Conservation (phyloP, 2,888 invertebrate genomes). For the Netelia virgata region DNA sequence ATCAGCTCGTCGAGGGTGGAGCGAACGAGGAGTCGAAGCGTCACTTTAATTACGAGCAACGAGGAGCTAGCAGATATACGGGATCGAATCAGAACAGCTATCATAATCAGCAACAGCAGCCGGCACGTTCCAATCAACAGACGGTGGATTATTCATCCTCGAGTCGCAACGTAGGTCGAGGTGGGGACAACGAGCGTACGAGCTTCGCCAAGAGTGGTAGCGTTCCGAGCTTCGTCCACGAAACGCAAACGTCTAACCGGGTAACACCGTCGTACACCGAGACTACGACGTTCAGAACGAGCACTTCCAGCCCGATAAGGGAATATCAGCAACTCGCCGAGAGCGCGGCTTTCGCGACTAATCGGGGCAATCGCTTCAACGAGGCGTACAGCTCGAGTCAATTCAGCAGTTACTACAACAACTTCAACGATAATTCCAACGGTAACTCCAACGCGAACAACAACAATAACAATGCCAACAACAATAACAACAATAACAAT, state of each 20-base stretch:
- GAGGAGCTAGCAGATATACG: slow-evolving; percentile 69
- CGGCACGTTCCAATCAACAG: slow-evolving; percentile 44
- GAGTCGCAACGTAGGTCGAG: slow-evolving; percentile 43
- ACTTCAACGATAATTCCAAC: slow-evolving; percentile 66
- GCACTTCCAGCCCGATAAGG: slow-evolving; percentile 85
- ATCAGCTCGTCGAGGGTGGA: slow-evolving; percentile 72
- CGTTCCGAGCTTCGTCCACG: slow-evolving; percentile 40
- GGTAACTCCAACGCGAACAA: slow-evolving; percentile 61
- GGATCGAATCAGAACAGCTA: slow-evolving; percentile 68
- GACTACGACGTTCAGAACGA: slow-evolving; percentile 83
- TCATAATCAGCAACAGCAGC: slow-evolving; percentile 35
- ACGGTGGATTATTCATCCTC: slow-evolving; percentile 50
- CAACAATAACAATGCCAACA: slow-evolving; percentile 62
- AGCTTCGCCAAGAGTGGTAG: slow-evolving; percentile 54
- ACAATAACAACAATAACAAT: slow-evolving; percentile 66
- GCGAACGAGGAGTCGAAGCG: slow-evolving; percentile 71
- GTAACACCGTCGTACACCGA: slow-evolving; percentile 80
- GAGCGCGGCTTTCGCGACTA: slow-evolving; percentile 90
- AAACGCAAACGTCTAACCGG: slow-evolving; percentile 53
- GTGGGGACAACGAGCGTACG: slow-evolving; percentile 52
- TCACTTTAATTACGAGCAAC: slow-evolving; percentile 72
- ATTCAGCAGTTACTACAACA: slow-evolving; percentile 73
- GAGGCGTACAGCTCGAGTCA: slow-evolving; percentile 76
- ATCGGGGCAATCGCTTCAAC: slow-evolving; percentile 80
- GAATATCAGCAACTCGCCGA: slow-evolving; percentile 92